Conservation (phyloP, 2,113 vertebrate species). For the Anhinga anhinga region DNA sequence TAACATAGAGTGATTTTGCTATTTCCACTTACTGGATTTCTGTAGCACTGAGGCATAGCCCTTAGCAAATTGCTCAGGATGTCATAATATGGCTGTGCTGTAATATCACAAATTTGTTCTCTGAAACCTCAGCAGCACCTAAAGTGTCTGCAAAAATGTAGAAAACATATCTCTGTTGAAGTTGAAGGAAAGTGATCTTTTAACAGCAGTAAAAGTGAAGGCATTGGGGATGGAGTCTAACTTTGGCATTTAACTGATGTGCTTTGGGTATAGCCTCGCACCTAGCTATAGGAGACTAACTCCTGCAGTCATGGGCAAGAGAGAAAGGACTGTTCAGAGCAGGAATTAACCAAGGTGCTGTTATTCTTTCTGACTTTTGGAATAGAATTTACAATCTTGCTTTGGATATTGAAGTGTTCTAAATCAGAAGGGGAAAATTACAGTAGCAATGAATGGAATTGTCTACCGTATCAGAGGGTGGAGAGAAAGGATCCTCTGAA, state of each 20-base stretch:
- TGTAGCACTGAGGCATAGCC: background rate
- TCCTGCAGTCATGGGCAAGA: background rate
- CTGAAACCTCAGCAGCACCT: background rate
- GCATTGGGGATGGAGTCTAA: background rate
- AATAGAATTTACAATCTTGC: background rate
- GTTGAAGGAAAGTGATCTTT: background rate
- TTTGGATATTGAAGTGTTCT: background rate
- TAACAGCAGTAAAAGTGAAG: background rate
- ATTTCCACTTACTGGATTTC: background rate
- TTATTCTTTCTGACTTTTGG: background rate
- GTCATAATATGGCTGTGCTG: background rate
- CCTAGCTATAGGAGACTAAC: background rate
- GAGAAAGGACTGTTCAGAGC: background rate
- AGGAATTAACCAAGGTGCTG: background rate
- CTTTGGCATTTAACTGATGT: background rate
- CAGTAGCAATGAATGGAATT: background rate
- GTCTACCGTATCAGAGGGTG: background rate
- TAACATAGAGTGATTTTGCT: background rate
- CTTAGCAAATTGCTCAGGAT: background rate
- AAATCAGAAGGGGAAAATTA: background rate
- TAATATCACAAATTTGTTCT: background rate
- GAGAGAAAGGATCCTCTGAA: background rate
- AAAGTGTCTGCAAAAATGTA: background rate
- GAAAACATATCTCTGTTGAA: background rate
- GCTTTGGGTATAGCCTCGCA: background rate